Conservation (phyloP, 2,113 vertebrate genomes). For the Calcarius ornatus region DNA sequence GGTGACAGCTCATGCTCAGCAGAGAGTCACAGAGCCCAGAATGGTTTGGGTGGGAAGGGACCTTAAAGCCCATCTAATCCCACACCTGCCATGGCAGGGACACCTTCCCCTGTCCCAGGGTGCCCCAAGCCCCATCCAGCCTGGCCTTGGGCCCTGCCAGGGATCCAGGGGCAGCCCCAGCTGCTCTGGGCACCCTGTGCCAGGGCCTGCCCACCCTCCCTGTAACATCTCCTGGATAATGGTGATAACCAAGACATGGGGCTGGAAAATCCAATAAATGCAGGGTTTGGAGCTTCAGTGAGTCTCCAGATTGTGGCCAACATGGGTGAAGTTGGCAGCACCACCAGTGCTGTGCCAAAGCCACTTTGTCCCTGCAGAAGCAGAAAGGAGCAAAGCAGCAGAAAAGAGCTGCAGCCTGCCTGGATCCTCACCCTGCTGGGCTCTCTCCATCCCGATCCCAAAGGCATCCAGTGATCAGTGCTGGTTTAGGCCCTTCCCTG, state of each 20-base stretch:
- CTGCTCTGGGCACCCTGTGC: background rate
- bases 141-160: background rate
- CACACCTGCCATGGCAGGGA: background rate
- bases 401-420: background rate
- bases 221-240: background rate
- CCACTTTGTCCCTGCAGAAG: background rate
- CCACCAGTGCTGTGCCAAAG: background rate
- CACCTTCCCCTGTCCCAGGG: fast-evolving
- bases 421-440: background rate
- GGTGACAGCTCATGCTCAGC: background rate
- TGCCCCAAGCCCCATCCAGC: fast-evolving
- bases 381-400: background rate
- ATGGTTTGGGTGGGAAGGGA: background rate
- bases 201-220: background rate
- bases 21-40: background rate
- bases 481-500: fast-evolving
- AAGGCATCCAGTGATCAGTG: fast-evolving
- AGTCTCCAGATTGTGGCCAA: fast-evolving
- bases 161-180: background rate
- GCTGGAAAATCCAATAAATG: background rate
- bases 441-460: background rate
- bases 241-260: fast-evolving
- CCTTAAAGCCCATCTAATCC: fast-evolving
- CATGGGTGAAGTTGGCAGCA: fast-evolving
- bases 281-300: background rate